Conservation (phyloP, 92 coral and sea anemone species). For the Porites lobata region DNA sequence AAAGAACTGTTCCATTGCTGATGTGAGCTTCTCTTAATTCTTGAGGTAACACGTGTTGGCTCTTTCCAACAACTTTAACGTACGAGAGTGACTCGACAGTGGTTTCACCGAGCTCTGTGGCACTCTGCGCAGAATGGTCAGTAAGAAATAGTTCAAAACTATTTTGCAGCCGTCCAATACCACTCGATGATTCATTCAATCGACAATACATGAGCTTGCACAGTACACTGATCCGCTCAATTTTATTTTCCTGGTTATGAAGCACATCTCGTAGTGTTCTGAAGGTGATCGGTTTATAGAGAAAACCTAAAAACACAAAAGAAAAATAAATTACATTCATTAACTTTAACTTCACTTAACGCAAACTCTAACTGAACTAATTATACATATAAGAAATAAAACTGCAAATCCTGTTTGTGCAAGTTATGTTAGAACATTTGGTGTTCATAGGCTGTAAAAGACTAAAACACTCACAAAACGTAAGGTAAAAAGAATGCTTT, state of each 20-base stretch:
- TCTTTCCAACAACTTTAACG: slow-evolving; percentile 22
- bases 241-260: neutral
- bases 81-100: neutral
- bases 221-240: slow-evolving; percentile 1
- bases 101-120: neutral
- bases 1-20: neutral
- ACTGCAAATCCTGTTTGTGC: too few species aligned
- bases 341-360: too few species aligned
- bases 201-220: slow-evolving; percentile 45
- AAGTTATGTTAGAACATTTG: too few species aligned
- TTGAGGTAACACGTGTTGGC: slow-evolving; percentile 17
- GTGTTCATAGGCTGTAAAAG: too few species aligned
- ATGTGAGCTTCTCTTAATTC: neutral
- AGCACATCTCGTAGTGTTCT: slow-evolving; percentile 11
- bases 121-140: slow-evolving; percentile 20
- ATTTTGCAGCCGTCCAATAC: neutral
- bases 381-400: too few species aligned
- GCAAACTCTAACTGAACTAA: too few species aligned
- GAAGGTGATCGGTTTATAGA: slow-evolving; percentile 8
- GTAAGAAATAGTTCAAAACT: slow-evolving; percentile 41
- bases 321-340: neutral
- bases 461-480: too few species aligned
- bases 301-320: slow-evolving; percentile 12
- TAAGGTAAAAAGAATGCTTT: too few species aligned
- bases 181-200: neutral